Conservation (phyloP, 30 jellyfish, hydroid and myxozoan species). For the Morbakka virulenta region DNA sequence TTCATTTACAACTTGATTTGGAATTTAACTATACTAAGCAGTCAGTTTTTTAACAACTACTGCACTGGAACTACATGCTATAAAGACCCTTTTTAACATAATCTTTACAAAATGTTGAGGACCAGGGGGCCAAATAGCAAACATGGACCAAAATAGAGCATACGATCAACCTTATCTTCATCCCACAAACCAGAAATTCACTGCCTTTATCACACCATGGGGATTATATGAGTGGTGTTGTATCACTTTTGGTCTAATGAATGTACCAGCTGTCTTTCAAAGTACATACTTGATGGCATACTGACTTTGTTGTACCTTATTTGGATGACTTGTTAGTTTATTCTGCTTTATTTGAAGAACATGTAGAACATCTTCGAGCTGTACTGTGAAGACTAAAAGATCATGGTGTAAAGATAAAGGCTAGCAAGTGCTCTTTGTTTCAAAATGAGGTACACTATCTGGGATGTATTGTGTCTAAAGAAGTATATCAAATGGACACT, state of each 20-base stretch:
- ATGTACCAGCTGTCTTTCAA: too few species aligned
- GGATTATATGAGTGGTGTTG: too few species aligned
- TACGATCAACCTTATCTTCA: conserved; percentile 43
- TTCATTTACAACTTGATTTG: too few species aligned
- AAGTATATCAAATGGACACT: conserved; percentile 24
- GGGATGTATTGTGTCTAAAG: conserved; percentile 25
- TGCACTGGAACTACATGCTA: too few species aligned
- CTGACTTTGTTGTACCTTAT: conserved; percentile 52
- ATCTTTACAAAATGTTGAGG: too few species aligned
- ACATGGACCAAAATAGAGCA: conserved; percentile 40
- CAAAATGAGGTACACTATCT: conserved; percentile 20
- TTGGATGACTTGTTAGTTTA: conserved; percentile 39
- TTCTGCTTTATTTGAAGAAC: conserved; percentile 24
- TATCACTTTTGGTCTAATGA: too few species aligned
- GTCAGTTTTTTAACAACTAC: too few species aligned
- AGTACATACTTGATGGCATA: too few species aligned
- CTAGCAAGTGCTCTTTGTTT: conserved; percentile 34
- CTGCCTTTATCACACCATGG: too few species aligned
- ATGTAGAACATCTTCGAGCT: conserved; percentile 9
- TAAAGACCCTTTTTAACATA: too few species aligned
- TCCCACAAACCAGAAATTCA: conserved; percentile 1
- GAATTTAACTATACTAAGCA: too few species aligned
- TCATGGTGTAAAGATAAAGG: conserved; percentile 47
- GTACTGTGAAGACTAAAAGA: conserved; percentile 20
- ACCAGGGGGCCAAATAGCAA: too few species aligned